Percentiles rank a stretch among this genome's conserved stretches.
phyloP scores from a whole-genome alignment of 1,140 invertebrate species.

The Pseudomyrmex flavicornis region DNA sequence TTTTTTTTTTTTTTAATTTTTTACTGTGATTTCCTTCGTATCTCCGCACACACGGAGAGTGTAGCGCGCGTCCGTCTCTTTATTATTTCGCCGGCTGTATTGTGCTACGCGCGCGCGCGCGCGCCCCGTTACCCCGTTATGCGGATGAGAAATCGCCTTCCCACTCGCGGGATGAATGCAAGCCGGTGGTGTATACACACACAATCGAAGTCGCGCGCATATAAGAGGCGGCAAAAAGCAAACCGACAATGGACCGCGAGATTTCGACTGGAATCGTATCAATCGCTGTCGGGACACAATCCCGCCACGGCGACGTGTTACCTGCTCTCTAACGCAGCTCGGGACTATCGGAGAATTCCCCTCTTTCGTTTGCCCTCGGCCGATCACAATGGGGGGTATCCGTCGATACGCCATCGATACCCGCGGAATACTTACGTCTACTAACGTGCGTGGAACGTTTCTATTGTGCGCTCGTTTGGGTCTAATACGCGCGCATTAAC shows the following conservation, averaged over 20 bases:
- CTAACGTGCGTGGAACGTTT: constrained; percentile 27
- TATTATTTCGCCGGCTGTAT: constrained; percentile 58
- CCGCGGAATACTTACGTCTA: constrained; percentile 46
- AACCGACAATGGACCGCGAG: constrained; percentile 69
- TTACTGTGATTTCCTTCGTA: constrained; percentile 45
- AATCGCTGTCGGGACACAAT: constrained; percentile 73
- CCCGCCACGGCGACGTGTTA: constrained; percentile 64
- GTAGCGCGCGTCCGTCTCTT: constrained; percentile 16
- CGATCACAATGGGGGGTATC: constrained; percentile 58
- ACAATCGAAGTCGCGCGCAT: constrained; percentile 48
- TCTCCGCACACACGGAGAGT: no score
- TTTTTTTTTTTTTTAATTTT: constrained; percentile 50
- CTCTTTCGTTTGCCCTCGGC: constrained; percentile 37
- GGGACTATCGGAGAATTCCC: constrained; percentile 34
- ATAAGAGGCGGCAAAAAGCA: constrained; percentile 64
- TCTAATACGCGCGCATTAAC: not conserved
- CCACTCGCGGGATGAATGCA: constrained; percentile 58
- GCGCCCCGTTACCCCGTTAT: constrained; percentile 55
- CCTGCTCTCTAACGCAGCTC: constrained; percentile 50
- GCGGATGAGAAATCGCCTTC: constrained; percentile 51
- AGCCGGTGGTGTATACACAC: constrained; percentile 9
- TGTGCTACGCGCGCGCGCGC: constrained; percentile 21
- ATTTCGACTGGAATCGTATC: constrained; percentile 71
- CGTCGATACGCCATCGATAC: constrained; percentile 73
- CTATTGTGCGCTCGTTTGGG: constrained; percentile 22